Evolutionary conservation across 1,140 invertebrate genomes (phyloP).

Genomic region (Pseudoatta argentina): DNA sequence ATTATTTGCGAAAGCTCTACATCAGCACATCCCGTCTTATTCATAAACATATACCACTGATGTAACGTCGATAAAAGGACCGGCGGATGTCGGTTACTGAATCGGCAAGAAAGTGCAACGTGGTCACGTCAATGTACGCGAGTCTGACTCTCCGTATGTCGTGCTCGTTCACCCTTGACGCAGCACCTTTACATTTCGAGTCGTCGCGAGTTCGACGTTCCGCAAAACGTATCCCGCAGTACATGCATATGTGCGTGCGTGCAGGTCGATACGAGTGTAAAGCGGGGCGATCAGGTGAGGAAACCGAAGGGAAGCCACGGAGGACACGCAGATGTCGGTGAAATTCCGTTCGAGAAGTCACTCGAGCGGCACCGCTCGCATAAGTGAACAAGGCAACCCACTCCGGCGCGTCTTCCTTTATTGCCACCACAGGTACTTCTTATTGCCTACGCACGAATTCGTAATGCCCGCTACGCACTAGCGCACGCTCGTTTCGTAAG

Average conservation of each 20-base stretch:
- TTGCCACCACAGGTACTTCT: slow-evolving; percentile 77
- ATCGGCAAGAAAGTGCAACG: slow-evolving; percentile 46
- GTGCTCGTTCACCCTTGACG: slow-evolving; percentile 84
- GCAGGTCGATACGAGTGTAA: slow-evolving; percentile 67
- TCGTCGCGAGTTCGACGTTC: slow-evolving; percentile 62
- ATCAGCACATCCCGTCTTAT: slow-evolving; percentile 31
- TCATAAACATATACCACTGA: neutral
- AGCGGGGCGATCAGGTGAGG: slow-evolving; percentile 70
- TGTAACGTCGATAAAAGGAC: slow-evolving; percentile 18
- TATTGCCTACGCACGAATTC: slow-evolving; percentile 70
- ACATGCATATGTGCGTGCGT: slow-evolving; percentile 58
- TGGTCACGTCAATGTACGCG: slow-evolving; percentile 43
- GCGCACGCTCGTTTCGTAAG: slow-evolving; percentile 13
- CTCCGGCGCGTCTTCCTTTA: slow-evolving; percentile 84
- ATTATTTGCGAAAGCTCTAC: neutral
- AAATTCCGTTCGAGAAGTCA: slow-evolving; percentile 86
- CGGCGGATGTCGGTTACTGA: slow-evolving; percentile 27
- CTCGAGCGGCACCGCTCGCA: slow-evolving; percentile 84
- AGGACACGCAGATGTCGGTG: slow-evolving; percentile 84
- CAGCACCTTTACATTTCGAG: slow-evolving; percentile 69
- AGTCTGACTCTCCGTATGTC: slow-evolving; percentile 77
- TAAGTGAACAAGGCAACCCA: slow-evolving; percentile 86
- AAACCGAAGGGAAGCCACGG: slow-evolving; percentile 80
- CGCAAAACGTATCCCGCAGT: slow-evolving; percentile 61
- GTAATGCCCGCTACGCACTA: slow-evolving; percentile 45